These are phyloP conservation scores for Loxodonta africana DNA, from an alignment of 2,113 vertebrate genomes.

Conservation along the genomic window DNA sequence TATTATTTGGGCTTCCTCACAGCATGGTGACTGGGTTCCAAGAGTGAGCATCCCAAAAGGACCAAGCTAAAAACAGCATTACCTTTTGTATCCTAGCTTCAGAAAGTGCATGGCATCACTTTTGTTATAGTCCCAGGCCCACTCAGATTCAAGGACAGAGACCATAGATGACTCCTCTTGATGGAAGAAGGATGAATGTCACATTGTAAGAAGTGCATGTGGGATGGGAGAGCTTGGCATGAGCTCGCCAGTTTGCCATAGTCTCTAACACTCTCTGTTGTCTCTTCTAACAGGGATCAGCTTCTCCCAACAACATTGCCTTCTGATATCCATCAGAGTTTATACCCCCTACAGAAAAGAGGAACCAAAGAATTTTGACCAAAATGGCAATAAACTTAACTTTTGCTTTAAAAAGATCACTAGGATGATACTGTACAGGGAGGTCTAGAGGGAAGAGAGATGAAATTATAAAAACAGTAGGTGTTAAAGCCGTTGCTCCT, in stretches of 20 bases:
- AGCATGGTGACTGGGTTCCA: background rate
- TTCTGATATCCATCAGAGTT: background rate
- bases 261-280: background rate
- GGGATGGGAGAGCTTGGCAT: background rate
- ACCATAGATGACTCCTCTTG: background rate
- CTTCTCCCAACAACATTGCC: background rate
- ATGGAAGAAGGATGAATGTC: background rate
- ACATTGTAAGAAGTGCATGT: background rate
- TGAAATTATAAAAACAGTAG: slow-evolving; percentile 72
- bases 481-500: background rate
- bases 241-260: background rate
- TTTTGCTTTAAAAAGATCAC: slow-evolving; percentile 51
- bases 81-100: background rate
- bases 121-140: background rate
- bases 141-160: background rate
- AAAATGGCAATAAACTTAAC: background rate
- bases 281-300: background rate
- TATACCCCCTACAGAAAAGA: background rate
- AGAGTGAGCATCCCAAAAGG: background rate
- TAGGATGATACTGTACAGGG: background rate
- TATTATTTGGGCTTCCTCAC: background rate
- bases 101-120: background rate
- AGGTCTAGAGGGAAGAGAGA: slow-evolving; percentile 45
- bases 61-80: background rate
- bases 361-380: slow-evolving; percentile 39